Evolutionary conservation across 2,113 vertebrate genomes (phyloP).

Genomic region (Vicugna pacos): DNA sequence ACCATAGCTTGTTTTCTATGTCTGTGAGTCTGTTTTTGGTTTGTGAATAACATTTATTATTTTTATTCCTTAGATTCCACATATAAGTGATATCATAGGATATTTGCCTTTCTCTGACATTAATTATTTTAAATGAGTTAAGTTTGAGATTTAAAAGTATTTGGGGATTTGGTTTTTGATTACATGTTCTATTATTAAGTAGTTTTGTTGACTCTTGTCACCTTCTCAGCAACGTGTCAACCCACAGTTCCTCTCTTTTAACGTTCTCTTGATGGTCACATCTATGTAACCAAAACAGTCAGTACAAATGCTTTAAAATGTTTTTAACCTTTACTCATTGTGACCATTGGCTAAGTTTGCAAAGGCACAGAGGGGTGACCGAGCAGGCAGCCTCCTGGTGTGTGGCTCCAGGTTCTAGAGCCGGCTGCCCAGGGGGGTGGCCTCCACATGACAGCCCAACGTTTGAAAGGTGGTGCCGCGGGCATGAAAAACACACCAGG

Average conservation of each 20-base stretch:
- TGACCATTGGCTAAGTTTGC: background rate
- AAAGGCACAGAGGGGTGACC: background rate
- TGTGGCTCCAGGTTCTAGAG: background rate
- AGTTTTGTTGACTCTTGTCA: background rate
- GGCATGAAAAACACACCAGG: background rate
- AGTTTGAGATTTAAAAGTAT: background rate
- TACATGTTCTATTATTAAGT: background rate
- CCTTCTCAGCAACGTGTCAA: background rate
- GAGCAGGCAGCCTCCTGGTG: background rate
- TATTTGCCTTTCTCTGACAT: too few species aligned
- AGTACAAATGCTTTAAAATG: background rate
- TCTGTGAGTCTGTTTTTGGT: too few species aligned
- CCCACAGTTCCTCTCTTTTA: background rate
- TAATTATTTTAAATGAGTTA: background rate
- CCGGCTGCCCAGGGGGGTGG: accelerated
- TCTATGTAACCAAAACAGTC: background rate
- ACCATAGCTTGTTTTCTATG: too few species aligned
- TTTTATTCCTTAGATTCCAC: too few species aligned
- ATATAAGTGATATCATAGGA: too few species aligned
- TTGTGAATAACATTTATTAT: too few species aligned
- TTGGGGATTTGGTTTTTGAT: background rate
- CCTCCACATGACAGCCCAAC: accelerated
- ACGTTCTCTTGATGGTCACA: background rate
- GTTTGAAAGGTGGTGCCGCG: background rate
- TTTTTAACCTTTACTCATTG: background rate